Base-by-base conservation (phyloP, 2,113 vertebrate genomes). In the Saimiri boliviensis region DNA sequence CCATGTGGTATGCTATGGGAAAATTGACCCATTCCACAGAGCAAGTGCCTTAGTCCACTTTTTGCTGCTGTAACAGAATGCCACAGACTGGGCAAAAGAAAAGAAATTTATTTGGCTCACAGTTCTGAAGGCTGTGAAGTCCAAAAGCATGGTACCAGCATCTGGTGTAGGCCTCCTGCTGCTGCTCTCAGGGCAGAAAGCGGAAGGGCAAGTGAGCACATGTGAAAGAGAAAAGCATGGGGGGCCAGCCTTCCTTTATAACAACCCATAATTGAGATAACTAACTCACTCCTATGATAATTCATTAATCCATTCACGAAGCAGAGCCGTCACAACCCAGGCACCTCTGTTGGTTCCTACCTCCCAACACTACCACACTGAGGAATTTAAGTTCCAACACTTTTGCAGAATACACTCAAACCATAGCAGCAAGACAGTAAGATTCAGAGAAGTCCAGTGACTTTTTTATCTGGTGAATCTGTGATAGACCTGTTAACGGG, bases 1-100 rank as follows among this genome's bases (percentile, higher is more conserved):
- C 80, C 32, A 9, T 17, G 10, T 1, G 21, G 9, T 16, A 1
- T 8, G 60, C 70, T 13, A 0, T 8, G 7, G 40, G 42, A 12
- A 32, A 30, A n/a, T 23, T 66, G 14, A 56, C 12, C 42, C 27
- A 19, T 66, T 77, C 79, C 63, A 25, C 19, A 49, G 27, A 11
- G n/a, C 17, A 74, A 42, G 40, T 74, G 66, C 32, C 14, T 35
- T 35, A 35, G 66, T 17, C 66, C 66, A 68, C 32, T 68, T 68
- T 35, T 32, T 35, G 32, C 66, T 42, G 40, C 71, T 74, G 40
- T 74, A 27, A 74, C 37, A 42, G 40, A 74, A 74, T 42, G 40
- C 40, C 40, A 27, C 6, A 42, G 37, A 7, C 71, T 27, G 71
- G 21, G 71, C 2, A 23, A 74, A 23, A 74, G 71, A 74, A 42